A percentile compares a stretch with the other conserved stretches of the same genome.
phyloP scores from a whole-genome alignment of 23 tunicate species.

The Phallusia fumigata region DNA sequence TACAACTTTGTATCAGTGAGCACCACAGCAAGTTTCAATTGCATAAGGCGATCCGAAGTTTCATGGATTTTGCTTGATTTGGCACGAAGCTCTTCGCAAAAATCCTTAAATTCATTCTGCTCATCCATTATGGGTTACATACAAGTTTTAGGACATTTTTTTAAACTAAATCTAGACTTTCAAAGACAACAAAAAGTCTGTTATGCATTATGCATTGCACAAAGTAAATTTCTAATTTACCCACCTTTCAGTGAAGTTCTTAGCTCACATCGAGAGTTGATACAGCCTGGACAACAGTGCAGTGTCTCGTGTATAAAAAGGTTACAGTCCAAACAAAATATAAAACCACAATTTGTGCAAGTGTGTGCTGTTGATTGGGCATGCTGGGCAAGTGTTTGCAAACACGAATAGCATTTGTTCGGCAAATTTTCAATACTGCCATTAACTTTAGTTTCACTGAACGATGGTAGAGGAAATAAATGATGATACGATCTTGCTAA shows the following conservation, averaged over 20 bases:
- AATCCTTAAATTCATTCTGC: not conserved
- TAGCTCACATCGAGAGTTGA: slow-evolving; percentile 72
- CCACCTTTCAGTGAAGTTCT: not conserved
- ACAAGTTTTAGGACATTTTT: not conserved
- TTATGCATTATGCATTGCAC: too few species aligned
- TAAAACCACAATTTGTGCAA: slow-evolving; percentile 48
- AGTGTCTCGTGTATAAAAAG: slow-evolving; percentile 78
- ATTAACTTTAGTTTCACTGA: slow-evolving; percentile 22
- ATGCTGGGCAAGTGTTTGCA: slow-evolving; percentile 12
- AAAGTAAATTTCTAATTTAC: too few species aligned
- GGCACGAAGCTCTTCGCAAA: slow-evolving; percentile 52
- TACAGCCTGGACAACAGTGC: slow-evolving; percentile 96
- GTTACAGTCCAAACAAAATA: slow-evolving; percentile 85
- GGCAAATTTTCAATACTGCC: not conserved
- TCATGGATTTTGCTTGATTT: slow-evolving; percentile 55
- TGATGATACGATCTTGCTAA: slow-evolving; percentile 96
- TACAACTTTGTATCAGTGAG: slow-evolving; percentile 52
- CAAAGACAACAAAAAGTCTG: not conserved
- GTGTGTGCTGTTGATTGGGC: slow-evolving; percentile 34
- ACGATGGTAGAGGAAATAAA: slow-evolving; percentile 80
- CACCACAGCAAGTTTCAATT: slow-evolving; percentile 63
- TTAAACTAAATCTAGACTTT: not conserved
- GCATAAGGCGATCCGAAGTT: slow-evolving; percentile 54
- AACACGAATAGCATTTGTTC: slow-evolving; percentile 57
- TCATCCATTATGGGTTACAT: not conserved